Evolutionary conservation across 2,888 invertebrate genomes (phyloP).

Genomic region (Keiferia lycopersicella): DNA sequence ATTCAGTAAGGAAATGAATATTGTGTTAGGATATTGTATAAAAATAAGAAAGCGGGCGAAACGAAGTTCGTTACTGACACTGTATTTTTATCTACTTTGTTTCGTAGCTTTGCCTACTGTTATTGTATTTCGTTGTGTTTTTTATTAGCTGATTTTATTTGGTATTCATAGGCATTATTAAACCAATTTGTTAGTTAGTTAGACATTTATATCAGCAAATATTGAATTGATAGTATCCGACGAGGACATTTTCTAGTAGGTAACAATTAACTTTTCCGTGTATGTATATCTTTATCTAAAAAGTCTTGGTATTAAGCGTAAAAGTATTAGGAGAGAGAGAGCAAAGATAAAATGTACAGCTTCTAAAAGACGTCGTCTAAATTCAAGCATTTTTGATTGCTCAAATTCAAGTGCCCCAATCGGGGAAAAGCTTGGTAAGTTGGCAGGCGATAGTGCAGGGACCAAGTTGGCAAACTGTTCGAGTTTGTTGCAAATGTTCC

Average conservation of each 20-base stretch:
- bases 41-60: background rate
- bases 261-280: no score
- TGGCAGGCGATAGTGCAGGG: constrained; percentile 21
- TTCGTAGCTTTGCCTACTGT: no score
- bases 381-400: background rate
- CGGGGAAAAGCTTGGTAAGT: background rate
- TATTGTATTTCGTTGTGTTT: background rate
- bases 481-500: background rate
- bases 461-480: background rate
- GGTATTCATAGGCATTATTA: background rate
- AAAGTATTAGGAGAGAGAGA: no score
- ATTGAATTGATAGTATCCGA: no score
- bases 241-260: no score
- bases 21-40: background rate
- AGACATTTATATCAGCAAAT: no score
- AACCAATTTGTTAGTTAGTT: no score
- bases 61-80: background rate
- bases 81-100: background rate
- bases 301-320: no score
- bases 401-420: background rate
- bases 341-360: background rate
- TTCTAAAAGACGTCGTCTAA: background rate
- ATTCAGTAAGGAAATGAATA: constrained; percentile 6
- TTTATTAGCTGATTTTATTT: background rate
- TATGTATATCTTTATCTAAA: no score